A percentile compares a stretch with the other conserved stretches of the same genome.
These are phyloP conservation scores for Lypha dubia DNA, from an alignment of 2,888 invertebrate species.

Conservation along the genomic window DNA sequence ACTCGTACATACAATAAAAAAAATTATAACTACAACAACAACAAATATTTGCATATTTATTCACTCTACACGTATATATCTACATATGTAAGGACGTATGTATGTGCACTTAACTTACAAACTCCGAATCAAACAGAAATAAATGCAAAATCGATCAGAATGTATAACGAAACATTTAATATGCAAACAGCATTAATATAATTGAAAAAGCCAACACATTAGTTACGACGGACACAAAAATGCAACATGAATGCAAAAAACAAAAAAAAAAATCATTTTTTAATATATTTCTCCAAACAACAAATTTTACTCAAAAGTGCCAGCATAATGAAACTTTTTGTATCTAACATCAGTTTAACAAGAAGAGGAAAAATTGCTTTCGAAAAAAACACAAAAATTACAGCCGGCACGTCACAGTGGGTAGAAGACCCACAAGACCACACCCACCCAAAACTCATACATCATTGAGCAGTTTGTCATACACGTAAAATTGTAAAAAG, in stretches of 20 bases:
- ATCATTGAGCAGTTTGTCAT: conserved; percentile 65
- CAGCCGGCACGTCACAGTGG: not conserved
- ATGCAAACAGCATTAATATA: conserved; percentile 72
- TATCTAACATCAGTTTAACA: not conserved
- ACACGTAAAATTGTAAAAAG: conserved; percentile 24
- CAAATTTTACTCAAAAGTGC: not conserved
- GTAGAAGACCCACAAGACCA: not conserved
- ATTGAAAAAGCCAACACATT: conserved; percentile 68
- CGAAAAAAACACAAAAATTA: conserved; percentile 11
- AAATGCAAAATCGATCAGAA: conserved; percentile 44
- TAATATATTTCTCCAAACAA: conserved; percentile 19
- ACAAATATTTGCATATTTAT: conserved; percentile 52
- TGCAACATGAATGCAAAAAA: not conserved
- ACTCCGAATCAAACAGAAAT: conserved; percentile 21
- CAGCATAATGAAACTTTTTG: not conserved
- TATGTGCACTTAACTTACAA: not conserved
- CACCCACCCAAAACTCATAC: conserved; percentile 46
- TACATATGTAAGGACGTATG: no score
- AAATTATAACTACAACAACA: no score
- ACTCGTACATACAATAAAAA: conserved; percentile 10
- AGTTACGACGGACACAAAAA: conserved; percentile 26
- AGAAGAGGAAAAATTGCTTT: not conserved
- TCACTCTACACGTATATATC: not conserved
- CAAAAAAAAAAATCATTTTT: not conserved
- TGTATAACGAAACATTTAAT: conserved; percentile 61